Conservation (phyloP, 1,140 invertebrate species). For the Orius laevigatus region DNA sequence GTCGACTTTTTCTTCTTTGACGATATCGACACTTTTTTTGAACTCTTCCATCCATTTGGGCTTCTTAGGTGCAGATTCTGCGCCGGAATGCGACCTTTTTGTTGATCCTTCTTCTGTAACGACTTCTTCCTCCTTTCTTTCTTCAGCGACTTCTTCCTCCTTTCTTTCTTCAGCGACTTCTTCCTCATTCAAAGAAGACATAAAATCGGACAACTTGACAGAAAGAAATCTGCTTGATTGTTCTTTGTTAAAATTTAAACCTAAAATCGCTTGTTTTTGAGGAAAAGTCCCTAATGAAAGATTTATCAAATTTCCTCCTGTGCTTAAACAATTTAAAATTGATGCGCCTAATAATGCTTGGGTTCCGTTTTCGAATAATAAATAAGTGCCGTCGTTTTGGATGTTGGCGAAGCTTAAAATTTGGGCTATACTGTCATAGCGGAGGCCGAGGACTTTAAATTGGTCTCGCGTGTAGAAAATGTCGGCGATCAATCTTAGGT, state of each 20-base stretch:
- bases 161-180: neutral
- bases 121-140: neutral
- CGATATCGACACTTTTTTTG: conserved; percentile 36
- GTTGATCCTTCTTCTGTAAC: neutral
- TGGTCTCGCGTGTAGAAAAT: conserved; percentile 63
- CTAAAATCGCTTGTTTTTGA: conserved; percentile 55
- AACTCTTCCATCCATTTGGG: conserved; percentile 49
- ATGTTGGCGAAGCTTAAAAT: conserved; percentile 46
- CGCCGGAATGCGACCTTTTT: neutral
- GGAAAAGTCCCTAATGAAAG: conserved; percentile 62
- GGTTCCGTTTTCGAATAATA: conserved; percentile 76
- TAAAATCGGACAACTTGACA: conserved; percentile 39
- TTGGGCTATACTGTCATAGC: conserved; percentile 68
- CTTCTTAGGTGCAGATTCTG: conserved; percentile 28
- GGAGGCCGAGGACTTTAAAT: conserved; percentile 57
- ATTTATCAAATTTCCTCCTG: conserved; percentile 46
- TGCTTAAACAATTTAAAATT: conserved; percentile 54
- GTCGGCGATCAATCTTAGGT: conserved; percentile 52
- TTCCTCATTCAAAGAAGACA: neutral
- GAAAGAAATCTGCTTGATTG: conserved; percentile 45
- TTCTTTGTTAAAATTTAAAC: conserved; percentile 55
- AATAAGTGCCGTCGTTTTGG: conserved; percentile 53
- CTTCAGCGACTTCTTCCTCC: neutral
- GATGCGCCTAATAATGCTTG: conserved; percentile 67
- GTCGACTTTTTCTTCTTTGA: conserved; percentile 45